Evolutionary conservation across 1,140 invertebrate genomes (phyloP).

Genomic region (Cryptotermes secundus): DNA sequence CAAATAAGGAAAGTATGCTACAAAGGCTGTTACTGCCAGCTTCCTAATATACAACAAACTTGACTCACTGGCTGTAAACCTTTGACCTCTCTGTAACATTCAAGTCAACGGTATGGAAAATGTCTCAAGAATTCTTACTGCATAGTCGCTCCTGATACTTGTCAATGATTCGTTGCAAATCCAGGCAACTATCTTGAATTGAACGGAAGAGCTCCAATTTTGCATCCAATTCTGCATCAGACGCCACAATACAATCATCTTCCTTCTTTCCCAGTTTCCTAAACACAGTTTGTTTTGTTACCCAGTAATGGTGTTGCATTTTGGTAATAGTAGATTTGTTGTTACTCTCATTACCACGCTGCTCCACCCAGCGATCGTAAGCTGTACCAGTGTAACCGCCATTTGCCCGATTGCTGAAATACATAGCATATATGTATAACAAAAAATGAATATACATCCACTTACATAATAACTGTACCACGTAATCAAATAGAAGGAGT

Average conservation of each 20-base stretch:
- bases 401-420: slow-evolving; percentile 27
- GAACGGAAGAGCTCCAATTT: slow-evolving; percentile 96
- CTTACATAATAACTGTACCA: neutral
- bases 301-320: slow-evolving; percentile 97
- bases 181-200: slow-evolving; percentile 87
- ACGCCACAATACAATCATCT: slow-evolving; percentile 94
- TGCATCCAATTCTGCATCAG: slow-evolving; percentile 94
- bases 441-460: neutral
- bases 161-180: slow-evolving; percentile 88
- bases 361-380: slow-evolving; percentile 31
- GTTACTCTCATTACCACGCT: slow-evolving; percentile 26
- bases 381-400: slow-evolving; percentile 31
- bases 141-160: slow-evolving; percentile 92
- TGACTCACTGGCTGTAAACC: too few relatives aligned
- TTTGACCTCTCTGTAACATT: too few relatives aligned
- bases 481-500: neutral
- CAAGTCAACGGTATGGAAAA: neutral
- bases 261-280: slow-evolving; percentile 96
- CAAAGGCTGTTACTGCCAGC: too few relatives aligned
- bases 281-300: slow-evolving; percentile 94
- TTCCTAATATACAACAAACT: too few relatives aligned
- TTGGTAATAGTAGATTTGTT: slow-evolving; percentile 62
- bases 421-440: neutral
- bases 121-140: slow-evolving; percentile 54
- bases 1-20: too few relatives aligned